A percentile compares a stretch with the other conserved stretches of the same genome.
phyloP scores from a whole-genome alignment of 2,888 invertebrate genomes.

The Caenorhabditis angaria region DNA sequence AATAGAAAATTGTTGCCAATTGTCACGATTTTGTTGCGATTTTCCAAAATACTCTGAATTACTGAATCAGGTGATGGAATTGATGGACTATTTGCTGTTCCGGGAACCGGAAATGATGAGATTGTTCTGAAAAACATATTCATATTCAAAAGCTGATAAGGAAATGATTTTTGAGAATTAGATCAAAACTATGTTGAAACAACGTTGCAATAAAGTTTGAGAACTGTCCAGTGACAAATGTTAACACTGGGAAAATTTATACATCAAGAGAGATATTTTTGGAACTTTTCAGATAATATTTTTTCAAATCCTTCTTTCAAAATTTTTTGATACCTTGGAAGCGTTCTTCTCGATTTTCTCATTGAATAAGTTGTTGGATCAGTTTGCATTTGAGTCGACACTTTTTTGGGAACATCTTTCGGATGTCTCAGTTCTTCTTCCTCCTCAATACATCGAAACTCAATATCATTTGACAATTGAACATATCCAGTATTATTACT shows the following conservation, averaged over 20 bases:
- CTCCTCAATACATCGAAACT: conserved; percentile 43
- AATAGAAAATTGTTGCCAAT: conserved; percentile 37
- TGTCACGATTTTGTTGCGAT: conserved; percentile 31
- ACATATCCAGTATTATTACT: conserved; percentile 51
- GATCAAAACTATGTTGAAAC: not conserved
- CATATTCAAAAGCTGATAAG: too few relatives aligned
- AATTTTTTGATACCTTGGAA: conserved; percentile 32
- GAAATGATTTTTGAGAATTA: too few relatives aligned
- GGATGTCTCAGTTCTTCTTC: conserved; percentile 23
- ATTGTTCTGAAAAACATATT: conserved; percentile 27
- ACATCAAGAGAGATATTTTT: not conserved
- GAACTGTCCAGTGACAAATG: too few relatives aligned
- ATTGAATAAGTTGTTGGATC: conserved; percentile 26
- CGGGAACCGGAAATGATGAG: conserved; percentile 19
- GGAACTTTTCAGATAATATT: not conserved
- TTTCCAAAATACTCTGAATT: conserved; percentile 21
- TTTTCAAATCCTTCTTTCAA: not conserved
- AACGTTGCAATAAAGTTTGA: too few relatives aligned
- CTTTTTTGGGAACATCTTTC: conserved; percentile 10
- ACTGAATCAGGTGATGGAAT: conserved; percentile 16
- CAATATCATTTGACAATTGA: conserved; percentile 43
- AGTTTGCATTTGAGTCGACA: conserved; percentile 44
- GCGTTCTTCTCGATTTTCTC: conserved; percentile 13
- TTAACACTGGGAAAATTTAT: too few relatives aligned
- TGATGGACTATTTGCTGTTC: conserved; percentile 8